phyloP scores from a whole-genome alignment of 1,140 invertebrate species.

The honey bee (Apis mellifera) region Amel_HAv3.1 CM009936.2:6681001-6681500 shows the following conservation, averaged over 20 bases:
- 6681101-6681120: background rate
- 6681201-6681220: slow-evolving; percentile 9
- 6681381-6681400: too few relatives aligned
- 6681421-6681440: background rate
- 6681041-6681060: background rate
- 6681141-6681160: background rate
- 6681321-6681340: too few relatives aligned
- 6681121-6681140: slow-evolving; percentile 24
- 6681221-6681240: slow-evolving; percentile 16
- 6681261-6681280: background rate
- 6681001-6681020: too few relatives aligned
- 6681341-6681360: too few relatives aligned
- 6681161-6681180: background rate
- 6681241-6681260: slow-evolving; percentile 4
- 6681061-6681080: background rate
- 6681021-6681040: background rate
- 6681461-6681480: background rate
- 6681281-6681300: too few relatives aligned
- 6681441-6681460: background rate
- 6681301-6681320: too few relatives aligned
- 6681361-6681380: too few relatives aligned
- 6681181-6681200: background rate
- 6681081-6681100: slow-evolving; percentile 20
- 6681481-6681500: background rate
- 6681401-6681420: background rate